Evolutionary conservation across 2,113 vertebrate species (phyloP).

Genomic region (Todiramphus chloris): DNA sequence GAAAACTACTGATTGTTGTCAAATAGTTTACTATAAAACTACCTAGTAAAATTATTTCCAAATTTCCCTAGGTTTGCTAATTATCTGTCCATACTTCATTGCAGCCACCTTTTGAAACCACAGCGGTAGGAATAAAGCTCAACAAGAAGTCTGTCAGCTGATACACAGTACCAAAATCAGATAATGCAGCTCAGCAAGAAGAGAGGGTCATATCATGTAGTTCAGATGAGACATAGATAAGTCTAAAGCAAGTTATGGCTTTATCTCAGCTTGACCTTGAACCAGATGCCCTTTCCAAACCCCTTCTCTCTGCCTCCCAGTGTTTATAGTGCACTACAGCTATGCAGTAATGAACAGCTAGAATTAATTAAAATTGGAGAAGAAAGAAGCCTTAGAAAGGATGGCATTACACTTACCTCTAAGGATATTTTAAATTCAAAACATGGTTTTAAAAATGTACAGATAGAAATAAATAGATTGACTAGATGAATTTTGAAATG

Average conservation of each 20-base stretch:
- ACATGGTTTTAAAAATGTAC: not conserved
- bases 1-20: not conserved
- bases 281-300: slow-evolving; percentile 4
- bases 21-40: not conserved
- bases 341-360: not conserved
- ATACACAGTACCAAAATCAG: slow-evolving; percentile 42
- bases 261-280: slow-evolving; percentile 58
- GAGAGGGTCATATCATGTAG: not conserved
- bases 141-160: slow-evolving; percentile 31
- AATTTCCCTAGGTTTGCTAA: not conserved
- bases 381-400: not conserved
- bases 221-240: slow-evolving; percentile 34
- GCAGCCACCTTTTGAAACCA: not conserved
- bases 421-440: not conserved
- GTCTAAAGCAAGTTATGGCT: slow-evolving; percentile 26
- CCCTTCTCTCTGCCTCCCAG: rapidly evolving
- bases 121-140: slow-evolving; percentile 21
- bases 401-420: not conserved
- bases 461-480: slow-evolving; percentile 31
- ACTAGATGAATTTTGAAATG: not conserved
- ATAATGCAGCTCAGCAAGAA: slow-evolving; percentile 19
- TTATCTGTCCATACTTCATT: not conserved
- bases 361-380: not conserved
- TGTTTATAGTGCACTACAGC: not conserved
- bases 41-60: not conserved